Conservation (phyloP, 2,113 vertebrate species). For the Oncorhynchus nerka region DNA sequence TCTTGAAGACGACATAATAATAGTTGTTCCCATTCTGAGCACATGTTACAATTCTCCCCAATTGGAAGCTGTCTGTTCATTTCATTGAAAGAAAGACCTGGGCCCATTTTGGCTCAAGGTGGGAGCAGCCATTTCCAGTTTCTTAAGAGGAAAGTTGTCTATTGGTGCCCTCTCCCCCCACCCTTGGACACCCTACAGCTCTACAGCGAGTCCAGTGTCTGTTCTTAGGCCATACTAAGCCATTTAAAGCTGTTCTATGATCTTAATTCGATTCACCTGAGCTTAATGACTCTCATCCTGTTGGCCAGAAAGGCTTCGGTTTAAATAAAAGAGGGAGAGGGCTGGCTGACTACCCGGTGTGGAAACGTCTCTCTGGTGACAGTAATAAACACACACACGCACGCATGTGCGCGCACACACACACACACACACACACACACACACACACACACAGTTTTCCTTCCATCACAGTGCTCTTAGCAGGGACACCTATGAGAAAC, state of each 20-base stretch:
- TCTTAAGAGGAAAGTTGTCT: conserved; percentile 31
- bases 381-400: background rate
- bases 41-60: background rate
- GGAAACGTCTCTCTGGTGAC: background rate
- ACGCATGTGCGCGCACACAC: background rate
- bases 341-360: background rate
- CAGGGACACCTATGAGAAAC: conserved; percentile 41
- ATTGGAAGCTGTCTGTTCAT: background rate
- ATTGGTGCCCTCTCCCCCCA: conserved; percentile 44
- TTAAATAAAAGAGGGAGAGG: conserved; percentile 16
- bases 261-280: conserved; percentile 66
- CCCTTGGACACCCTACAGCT: conserved; percentile 23
- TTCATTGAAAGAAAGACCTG: conserved; percentile 31
- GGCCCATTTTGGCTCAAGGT: conserved; percentile 58
- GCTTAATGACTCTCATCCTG: conserved; percentile 57
- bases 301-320: conserved; percentile 41
- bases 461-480: conserved; percentile 16
- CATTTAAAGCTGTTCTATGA: conserved; percentile 57
- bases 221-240: conserved; percentile 59
- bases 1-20: background rate
- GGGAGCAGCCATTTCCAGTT: conserved; percentile 55
- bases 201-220: conserved; percentile 35
- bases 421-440: conserved; percentile 13
- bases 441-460: conserved; percentile 28
- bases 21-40: background rate